Percentiles rank a stretch among this genome's conserved stretches.
These are phyloP conservation scores for Xiphorhynchus erythropygius DNA, from an alignment of 2,797 vertebrate genomes.

Conservation along the genomic window DNA sequence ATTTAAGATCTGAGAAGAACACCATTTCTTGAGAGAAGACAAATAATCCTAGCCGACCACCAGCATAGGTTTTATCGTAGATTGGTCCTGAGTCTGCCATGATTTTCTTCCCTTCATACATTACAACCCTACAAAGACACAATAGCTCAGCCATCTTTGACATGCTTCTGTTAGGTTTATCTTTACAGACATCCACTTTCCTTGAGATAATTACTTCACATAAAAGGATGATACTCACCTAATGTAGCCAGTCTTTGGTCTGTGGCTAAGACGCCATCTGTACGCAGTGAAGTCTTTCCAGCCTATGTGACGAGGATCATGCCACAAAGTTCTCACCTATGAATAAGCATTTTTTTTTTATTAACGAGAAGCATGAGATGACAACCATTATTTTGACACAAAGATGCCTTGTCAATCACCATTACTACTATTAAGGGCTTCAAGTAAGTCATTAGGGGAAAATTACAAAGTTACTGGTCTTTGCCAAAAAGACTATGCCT, in stretches of 20 bases:
- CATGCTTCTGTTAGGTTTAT: background rate
- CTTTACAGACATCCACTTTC: background rate
- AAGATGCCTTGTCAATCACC: background rate
- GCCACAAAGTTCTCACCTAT: conserved; percentile 96
- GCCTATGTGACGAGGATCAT: conserved; percentile 95
- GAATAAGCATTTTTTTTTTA: background rate
- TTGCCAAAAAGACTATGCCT: background rate
- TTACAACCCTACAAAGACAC: conserved; percentile 86
- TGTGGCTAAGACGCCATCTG: conserved; percentile 96
- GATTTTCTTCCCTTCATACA: conserved; percentile 98
- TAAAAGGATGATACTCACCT: conserved; percentile 77
- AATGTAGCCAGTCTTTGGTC: conserved; percentile 96
- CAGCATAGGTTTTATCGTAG: conserved; percentile 95
- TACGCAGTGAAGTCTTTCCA: conserved; percentile 99
- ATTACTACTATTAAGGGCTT: background rate
- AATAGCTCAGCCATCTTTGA: background rate
- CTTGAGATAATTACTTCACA: background rate
- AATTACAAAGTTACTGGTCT: background rate
- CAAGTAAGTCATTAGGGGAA: background rate
- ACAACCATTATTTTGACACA: background rate
- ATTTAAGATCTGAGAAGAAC: conserved; percentile 99
- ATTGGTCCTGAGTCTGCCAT: conserved; percentile 98
- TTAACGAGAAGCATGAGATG: background rate
- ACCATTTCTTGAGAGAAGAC: conserved; percentile 99
- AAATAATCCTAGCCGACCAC: conserved; percentile 94